phyloP scores from a whole-genome alignment of 2,888 invertebrate species.

The Caenorhabditis sp. region DNA sequence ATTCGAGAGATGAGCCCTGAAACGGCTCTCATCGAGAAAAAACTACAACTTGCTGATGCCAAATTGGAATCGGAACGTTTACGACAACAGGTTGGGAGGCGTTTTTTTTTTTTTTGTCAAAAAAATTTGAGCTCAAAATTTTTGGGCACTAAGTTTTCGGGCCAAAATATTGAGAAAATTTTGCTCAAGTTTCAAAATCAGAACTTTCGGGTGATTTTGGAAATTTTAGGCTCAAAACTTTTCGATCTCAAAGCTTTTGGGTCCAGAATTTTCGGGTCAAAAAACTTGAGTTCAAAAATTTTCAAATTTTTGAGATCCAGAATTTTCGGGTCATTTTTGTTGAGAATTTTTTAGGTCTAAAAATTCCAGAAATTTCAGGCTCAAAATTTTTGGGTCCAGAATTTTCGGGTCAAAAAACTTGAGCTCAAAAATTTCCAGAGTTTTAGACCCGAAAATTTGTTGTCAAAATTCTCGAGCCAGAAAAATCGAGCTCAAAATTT shows the following conservation, averaged over 20 bases:
- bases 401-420: too few relatives aligned
- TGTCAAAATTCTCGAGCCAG: too few relatives aligned
- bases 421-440: too few relatives aligned
- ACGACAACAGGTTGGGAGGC: slow-evolving; percentile 23
- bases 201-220: background rate
- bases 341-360: too few relatives aligned
- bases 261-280: background rate
- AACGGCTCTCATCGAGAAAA: slow-evolving; percentile 21
- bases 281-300: slow-evolving; percentile 1
- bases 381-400: too few relatives aligned
- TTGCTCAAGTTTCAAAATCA: background rate
- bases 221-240: background rate
- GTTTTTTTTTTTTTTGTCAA: background rate
- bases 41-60: slow-evolving; percentile 25
- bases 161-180: too few relatives aligned
- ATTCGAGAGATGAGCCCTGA: slow-evolving; percentile 18
- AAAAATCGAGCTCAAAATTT: too few relatives aligned
- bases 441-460: too few relatives aligned
- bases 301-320: background rate
- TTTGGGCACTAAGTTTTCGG: too few relatives aligned
- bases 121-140: background rate
- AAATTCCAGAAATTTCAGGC: too few relatives aligned
- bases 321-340: too few relatives aligned
- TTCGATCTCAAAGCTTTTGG: background rate
- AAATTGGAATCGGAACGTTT: slow-evolving; percentile 26